phyloP scores from a whole-genome alignment of 2,888 invertebrate species.

The Hypercompe scribonia region DNA sequence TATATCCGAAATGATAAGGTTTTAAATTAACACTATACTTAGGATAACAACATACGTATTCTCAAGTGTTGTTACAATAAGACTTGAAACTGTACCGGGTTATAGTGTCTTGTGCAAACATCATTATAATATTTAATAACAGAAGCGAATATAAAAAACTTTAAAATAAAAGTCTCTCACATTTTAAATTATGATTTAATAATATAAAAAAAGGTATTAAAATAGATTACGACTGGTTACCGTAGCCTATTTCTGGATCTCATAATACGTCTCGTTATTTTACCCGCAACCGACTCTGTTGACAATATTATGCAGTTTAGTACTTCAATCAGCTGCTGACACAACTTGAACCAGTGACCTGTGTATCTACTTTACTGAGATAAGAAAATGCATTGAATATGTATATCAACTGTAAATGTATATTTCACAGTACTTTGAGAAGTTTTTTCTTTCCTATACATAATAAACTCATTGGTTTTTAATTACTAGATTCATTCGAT shows the following conservation, averaged over 20 bases:
- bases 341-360: neutral
- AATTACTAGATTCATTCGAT: too few relatives aligned
- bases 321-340: conserved; percentile 1
- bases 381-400: neutral
- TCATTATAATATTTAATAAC: too few relatives aligned
- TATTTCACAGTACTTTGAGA: neutral
- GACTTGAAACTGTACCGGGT: too few relatives aligned
- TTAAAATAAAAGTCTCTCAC: neutral
- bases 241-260: too few relatives aligned
- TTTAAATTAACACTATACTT: too few relatives aligned
- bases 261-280: neutral
- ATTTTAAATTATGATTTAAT: neutral
- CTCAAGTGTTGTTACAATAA: too few relatives aligned
- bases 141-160: too few relatives aligned
- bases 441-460: neutral
- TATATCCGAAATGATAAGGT: too few relatives aligned
- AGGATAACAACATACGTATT: too few relatives aligned
- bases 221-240: too few relatives aligned
- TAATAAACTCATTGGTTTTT: neutral
- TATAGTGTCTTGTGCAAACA: too few relatives aligned
- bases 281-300: neutral
- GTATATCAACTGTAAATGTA: neutral
- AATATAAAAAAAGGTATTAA: too few relatives aligned
- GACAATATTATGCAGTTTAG: neutral
- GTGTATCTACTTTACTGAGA: neutral